These are phyloP conservation scores for Coryphaenoides rupestris DNA, from an alignment of 2,113 vertebrate genomes.

Conservation along the genomic window DNA sequence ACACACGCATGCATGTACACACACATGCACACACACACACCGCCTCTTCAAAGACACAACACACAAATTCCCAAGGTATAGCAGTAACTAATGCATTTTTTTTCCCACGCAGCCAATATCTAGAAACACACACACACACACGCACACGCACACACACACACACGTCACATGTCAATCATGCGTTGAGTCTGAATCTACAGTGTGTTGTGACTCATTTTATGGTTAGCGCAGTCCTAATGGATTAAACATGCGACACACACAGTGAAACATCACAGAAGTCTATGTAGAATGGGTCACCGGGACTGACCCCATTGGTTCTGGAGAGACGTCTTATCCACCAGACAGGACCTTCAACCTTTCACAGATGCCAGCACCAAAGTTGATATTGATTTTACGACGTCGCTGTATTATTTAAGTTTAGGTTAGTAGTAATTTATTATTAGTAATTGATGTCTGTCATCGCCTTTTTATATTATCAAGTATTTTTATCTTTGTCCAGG, in stretches of 20 bases:
- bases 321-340: not conserved
- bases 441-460: too few species aligned
- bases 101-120: constrained; percentile 9
- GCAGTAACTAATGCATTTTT: constrained; percentile 36
- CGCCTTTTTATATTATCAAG: too few species aligned
- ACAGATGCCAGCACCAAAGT: constrained; percentile 8
- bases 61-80: constrained; percentile 26
- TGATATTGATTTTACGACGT: constrained; percentile 4
- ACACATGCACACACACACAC: constrained; percentile 35
- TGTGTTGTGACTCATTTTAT: not conserved
- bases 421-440: constrained; percentile 12
- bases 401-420: constrained; percentile 5
- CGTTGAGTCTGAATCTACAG: not conserved
- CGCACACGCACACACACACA: not conserved
- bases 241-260: too few species aligned
- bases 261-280: too few species aligned
- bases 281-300: too few species aligned
- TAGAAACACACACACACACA: not conserved
- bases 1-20: constrained; percentile 25
- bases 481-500: too few species aligned
- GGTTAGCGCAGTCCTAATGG: not conserved
- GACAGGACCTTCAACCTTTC: too few species aligned
- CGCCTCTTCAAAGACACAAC: constrained; percentile 23
- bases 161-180: not conserved
- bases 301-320: too few species aligned